A percentile compares a stretch with the other conserved stretches of the same genome.
Evolutionary conservation across 2,888 invertebrate genomes (phyloP).

Genomic region (Drosophila nr. perissopoda): DNA sequence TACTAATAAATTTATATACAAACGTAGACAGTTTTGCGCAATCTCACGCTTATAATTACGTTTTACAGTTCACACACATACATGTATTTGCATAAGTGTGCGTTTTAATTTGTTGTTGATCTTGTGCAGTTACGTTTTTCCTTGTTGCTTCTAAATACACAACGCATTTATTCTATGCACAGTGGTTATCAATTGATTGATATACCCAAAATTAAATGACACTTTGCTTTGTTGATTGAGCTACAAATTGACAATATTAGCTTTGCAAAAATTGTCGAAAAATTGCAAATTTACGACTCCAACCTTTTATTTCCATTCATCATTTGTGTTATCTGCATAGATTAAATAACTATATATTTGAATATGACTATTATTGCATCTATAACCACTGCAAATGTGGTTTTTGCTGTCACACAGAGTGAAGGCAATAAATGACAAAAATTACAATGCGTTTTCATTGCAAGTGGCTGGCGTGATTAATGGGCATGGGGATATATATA

Average conservation of each 20-base stretch:
- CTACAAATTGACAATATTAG: neutral
- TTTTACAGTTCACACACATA: conserved; percentile 14
- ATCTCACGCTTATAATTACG: conserved; percentile 33
- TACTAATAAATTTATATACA: conserved; percentile 2
- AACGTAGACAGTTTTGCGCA: conserved; percentile 24
- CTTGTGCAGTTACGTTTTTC: conserved; percentile 16
- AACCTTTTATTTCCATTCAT: neutral
- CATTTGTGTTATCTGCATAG: neutral
- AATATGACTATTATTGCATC: neutral
- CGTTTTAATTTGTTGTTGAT: conserved; percentile 15
- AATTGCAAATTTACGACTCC: neutral
- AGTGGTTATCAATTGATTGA: conserved; percentile 27
- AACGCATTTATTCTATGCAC: conserved; percentile 31
- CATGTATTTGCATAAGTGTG: neutral
- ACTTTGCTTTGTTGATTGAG: neutral
- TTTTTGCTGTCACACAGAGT: conserved; percentile 43
- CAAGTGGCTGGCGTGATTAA: neutral
- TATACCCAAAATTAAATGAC: neutral
- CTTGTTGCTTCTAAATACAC: conserved; percentile 40
- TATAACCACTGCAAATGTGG: conserved; percentile 19
- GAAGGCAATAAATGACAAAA: conserved; percentile 55
- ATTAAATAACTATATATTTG: conserved; percentile 8
- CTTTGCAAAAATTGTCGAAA: neutral
- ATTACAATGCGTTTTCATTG: conserved; percentile 36
- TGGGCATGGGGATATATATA: neutral